Base-by-base conservation (phyloP, 2,888 invertebrate species). In the Cryptocephalus moraei region DNA sequence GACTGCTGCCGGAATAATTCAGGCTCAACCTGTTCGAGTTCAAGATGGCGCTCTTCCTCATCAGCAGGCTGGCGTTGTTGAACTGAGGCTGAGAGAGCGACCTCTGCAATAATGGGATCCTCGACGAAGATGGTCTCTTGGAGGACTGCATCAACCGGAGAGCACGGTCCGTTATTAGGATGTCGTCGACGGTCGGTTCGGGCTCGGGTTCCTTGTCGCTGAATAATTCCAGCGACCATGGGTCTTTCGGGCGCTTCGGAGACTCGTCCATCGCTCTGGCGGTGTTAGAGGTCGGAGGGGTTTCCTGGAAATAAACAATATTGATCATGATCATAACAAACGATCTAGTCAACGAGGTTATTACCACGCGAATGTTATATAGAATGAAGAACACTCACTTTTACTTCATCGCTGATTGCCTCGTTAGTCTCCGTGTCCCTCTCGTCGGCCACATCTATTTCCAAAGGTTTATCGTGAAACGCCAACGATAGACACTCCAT, bases 191-290 rank as follows among this genome's bases (percentile, higher is more conserved):
- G n/a, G n/a, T n/a, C n/a, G n/a, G n/a, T n/a, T n/a, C n/a, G n/a
- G n/a, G n/a, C n/a, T 12, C 33, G 39, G 14, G 45, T 32, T 34
- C 44, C 8, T 60, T 58, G 34, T 67, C 67, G 54, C 3, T 22
- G 22, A 69, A 71, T 39, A 69, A 52, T 49, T 70, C 69, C 41
- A 70, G 53, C 34, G 64, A 56, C 62, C 67, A 68, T 8, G 69
- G 69, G 55, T 68, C 65, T 43, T 59, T 62, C 6, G 22, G 22
- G 6, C 6, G 22, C 22, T 22, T 22, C 22, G 22, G 22, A 22
- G 22, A 22, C 22, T 22, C 22, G 3, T 22, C 22, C 6, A 22
- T 4, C 3, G 22, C 6, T 22, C 6, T 6, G 22, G 22, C 22
- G 6, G 22, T 22, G 22, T 22, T 22, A 6, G 22, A 22, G 22